Base-by-base conservation (phyloP, 2,888 invertebrate species). In the Odontocolon sp. region DNA sequence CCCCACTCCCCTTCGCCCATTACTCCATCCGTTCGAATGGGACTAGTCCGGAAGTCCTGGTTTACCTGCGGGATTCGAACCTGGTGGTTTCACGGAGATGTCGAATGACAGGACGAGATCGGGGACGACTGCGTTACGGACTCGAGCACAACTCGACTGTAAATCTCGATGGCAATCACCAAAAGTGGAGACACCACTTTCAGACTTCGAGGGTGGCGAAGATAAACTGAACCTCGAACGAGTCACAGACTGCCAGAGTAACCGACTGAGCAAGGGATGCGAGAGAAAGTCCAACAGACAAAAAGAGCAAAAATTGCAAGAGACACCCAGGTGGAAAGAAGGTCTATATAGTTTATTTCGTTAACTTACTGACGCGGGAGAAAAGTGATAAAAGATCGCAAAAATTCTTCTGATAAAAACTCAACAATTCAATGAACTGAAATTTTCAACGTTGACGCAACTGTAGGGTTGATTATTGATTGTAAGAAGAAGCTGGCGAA, bases 141-240 rank as follows among this genome's bases (percentile, higher is more conserved):
- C 66, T 54, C 71, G 61, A 68, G 74, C 2, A 63, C 68, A 79
- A 61, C 50, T 70, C 74, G 70, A 75, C 72, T 71, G 83, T 87
- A 87, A 88, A 88, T 88, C 88, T 88, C 83, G 79, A 77, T 80
- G 82, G 86, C 86, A 87, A 87, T 88, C 84, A 86, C 83, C 82
- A 84, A 85, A 85, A 87, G 87, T 87, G 84, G 85, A 85, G 81
- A 82, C 82, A 84, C 83, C 81, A 70, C 80, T 70, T 72, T 74
- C 67, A 80, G 59, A 47, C 56, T 47, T 54, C 68, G 70, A 77
- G 73, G 64, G 71, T 79, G 57, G 79, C 67, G 47, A 57, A 59
- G 68, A 80, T 63, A 28, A 16, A 52, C 68, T 76, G 70, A 71
- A 59, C 64, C 56, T 63, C 28, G 67, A 59, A 59, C 59, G 67